A percentile compares a stretch with the other conserved stretches of the same genome.
Conservation (phyloP, 1,140 invertebrate species). For the Zaprionus tsacasi region DNA sequence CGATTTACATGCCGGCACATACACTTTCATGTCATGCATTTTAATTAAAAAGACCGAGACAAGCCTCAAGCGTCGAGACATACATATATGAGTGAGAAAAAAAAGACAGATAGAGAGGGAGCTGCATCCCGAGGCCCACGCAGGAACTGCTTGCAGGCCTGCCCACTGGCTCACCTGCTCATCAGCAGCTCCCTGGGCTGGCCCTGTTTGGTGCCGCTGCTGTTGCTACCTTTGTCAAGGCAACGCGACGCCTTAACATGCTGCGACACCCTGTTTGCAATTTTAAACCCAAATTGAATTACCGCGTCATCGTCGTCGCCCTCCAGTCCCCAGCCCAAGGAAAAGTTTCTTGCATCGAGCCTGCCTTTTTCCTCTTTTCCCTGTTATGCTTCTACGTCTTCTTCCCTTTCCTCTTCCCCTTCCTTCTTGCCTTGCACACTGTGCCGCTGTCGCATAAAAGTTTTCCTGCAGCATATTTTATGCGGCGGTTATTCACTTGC, state of each 20-base stretch:
- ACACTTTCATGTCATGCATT: conserved; percentile 58
- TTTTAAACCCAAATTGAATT: conserved; percentile 81
- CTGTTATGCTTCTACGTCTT: not conserved
- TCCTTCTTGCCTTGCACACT: conserved; percentile 6
- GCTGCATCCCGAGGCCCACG: conserved; percentile 6
- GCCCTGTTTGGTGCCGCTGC: not conserved
- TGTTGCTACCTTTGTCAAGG: conserved; percentile 31
- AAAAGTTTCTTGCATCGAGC: conserved; percentile 14
- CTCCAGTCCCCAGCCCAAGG: too few relatives aligned
- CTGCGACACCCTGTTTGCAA: conserved; percentile 64
- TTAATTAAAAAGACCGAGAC: conserved; percentile 68
- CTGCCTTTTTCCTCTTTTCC: not conserved
- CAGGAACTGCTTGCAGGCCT: conserved; percentile 19
- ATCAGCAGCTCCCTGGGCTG: not conserved
- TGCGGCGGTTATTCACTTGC: conserved; percentile 52
- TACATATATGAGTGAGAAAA: conserved; percentile 9
- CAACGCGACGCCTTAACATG: conserved; percentile 55
- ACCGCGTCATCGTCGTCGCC: conserved; percentile 44
- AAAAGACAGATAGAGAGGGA: not conserved
- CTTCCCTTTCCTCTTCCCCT: not conserved
- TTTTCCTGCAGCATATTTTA: conserved; percentile 52
- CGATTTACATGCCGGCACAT: conserved; percentile 54
- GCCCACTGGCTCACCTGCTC: not conserved
- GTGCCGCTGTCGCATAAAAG: conserved; percentile 8
- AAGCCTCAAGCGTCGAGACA: conserved; percentile 19